phyloP scores from a whole-genome alignment of 1,140 invertebrate genomes.

The Musca domestica region DNA sequence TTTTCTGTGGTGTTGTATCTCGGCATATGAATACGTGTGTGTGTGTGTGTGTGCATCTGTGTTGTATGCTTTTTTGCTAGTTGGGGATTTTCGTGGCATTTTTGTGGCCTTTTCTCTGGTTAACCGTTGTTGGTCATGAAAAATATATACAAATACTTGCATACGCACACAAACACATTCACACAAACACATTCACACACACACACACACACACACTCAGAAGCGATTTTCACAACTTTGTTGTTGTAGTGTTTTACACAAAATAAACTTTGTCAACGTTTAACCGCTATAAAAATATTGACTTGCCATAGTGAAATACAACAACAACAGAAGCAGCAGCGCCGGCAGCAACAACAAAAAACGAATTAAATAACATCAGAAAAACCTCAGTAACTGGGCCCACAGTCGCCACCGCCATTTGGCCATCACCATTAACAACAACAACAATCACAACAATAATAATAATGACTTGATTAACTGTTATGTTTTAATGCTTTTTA shows the following conservation, averaged over 20 bases:
- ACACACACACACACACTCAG: not conserved
- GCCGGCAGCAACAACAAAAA: too few species aligned
- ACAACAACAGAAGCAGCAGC: too few species aligned
- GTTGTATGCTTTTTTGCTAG: conserved; percentile 37
- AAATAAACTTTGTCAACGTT: conserved; percentile 31
- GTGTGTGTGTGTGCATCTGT: too few species aligned
- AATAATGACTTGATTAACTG: conserved; percentile 13
- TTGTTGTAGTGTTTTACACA: conserved; percentile 6
- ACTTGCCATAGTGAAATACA: conserved; percentile 24
- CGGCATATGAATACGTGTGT: too few species aligned
- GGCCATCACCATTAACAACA: too few species aligned
- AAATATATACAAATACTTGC: conserved; percentile 12
- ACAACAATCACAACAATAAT: too few species aligned
- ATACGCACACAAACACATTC: not conserved
- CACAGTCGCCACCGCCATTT: too few species aligned
- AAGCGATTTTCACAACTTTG: not conserved
- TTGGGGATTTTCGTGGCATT: conserved; percentile 54
- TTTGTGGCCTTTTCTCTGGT: conserved; percentile 54
- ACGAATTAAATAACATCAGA: too few species aligned
- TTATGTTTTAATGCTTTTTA: not conserved
- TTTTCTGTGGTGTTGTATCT: not conserved
- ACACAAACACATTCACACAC: too few species aligned
- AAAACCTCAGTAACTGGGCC: too few species aligned
- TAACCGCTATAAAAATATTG: conserved; percentile 32
- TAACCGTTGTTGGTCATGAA: conserved; percentile 50